Percentiles rank a stretch among this genome's conserved stretches.
phyloP scores from a whole-genome alignment of 2,113 vertebrate species.

The Echinops telfairi region DNA sequence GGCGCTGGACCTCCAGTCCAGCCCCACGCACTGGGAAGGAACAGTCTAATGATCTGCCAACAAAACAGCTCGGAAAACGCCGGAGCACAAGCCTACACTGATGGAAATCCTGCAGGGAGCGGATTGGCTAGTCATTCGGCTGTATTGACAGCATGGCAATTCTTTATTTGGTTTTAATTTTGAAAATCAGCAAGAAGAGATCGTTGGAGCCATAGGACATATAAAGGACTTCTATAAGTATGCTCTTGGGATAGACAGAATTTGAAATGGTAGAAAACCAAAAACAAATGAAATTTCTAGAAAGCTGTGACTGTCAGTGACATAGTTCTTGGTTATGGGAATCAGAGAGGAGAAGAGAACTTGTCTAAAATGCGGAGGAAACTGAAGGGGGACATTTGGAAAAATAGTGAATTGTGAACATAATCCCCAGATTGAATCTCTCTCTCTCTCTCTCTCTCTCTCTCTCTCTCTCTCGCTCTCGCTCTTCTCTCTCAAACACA shows the following conservation, averaged over 20 bases:
- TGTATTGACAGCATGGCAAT: not conserved
- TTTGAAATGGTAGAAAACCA: not conserved
- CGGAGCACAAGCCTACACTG: not conserved
- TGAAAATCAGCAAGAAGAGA: slow-evolving; percentile 13
- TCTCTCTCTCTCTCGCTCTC: too few relatives aligned
- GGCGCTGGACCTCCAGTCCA: not conserved
- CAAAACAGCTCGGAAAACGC: not conserved
- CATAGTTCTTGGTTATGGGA: slow-evolving; percentile 19
- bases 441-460: too few relatives aligned
- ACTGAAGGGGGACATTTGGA: not conserved
- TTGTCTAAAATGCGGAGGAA: not conserved
- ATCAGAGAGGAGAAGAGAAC: slow-evolving; percentile 9
- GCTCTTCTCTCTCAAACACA: too few relatives aligned
- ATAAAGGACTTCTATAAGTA: not conserved
- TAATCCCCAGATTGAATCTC: not conserved
- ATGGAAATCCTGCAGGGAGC: not conserved
- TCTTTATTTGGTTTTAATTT: not conserved
- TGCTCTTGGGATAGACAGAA: not conserved
- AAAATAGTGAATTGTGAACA: not conserved
- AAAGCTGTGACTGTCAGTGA: not conserved
- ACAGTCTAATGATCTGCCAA: not conserved
- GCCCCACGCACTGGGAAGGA: not conserved
- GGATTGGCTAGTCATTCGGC: not conserved
- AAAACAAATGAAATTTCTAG: not conserved
- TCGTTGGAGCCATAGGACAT: not conserved